phyloP scores from a whole-genome alignment of 2,888 invertebrate genomes.

The Aspidapion aeneum region DNA sequence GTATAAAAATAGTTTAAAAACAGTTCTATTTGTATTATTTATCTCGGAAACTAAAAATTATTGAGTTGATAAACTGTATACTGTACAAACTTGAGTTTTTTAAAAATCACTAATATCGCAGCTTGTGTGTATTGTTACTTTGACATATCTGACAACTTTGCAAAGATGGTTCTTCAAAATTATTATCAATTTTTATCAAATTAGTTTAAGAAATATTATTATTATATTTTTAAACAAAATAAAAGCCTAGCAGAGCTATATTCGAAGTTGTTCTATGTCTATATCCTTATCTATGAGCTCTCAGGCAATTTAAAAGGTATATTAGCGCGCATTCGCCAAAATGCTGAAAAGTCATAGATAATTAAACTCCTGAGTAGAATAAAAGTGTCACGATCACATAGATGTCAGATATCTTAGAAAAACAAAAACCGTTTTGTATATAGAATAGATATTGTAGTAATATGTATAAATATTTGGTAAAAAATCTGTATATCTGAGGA shows the following conservation, averaged over 20 bases:
- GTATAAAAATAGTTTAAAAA: conserved; percentile 39
- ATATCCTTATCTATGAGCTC: no score
- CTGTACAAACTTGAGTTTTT: conserved; percentile 44
- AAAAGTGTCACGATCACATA: no score
- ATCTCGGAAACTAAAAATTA: neutral
- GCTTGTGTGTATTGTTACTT: conserved; percentile 23
- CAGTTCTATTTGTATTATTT: conserved; percentile 15
- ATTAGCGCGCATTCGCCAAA: no score
- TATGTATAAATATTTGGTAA: conserved; percentile 48
- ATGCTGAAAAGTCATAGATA: no score
- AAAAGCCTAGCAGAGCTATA: no score
- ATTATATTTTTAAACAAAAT: no score
- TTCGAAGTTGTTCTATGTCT: no score
- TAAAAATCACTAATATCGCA: conserved; percentile 48
- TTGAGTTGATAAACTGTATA: conserved; percentile 41
- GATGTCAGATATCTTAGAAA: neutral
- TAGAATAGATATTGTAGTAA: conserved; percentile 31
- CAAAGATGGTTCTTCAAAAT: neutral
- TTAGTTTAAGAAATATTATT: no score
- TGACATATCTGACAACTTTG: neutral
- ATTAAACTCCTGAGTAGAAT: no score
- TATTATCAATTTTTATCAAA: no score
- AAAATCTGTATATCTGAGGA: conserved; percentile 50
- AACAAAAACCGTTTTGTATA: conserved; percentile 46
- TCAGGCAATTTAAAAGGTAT: no score